Percentiles rank a stretch among this genome's conserved stretches.
Conservation (phyloP, 2,797 vertebrate species). For the Acipenser oxyrinchus region DNA sequence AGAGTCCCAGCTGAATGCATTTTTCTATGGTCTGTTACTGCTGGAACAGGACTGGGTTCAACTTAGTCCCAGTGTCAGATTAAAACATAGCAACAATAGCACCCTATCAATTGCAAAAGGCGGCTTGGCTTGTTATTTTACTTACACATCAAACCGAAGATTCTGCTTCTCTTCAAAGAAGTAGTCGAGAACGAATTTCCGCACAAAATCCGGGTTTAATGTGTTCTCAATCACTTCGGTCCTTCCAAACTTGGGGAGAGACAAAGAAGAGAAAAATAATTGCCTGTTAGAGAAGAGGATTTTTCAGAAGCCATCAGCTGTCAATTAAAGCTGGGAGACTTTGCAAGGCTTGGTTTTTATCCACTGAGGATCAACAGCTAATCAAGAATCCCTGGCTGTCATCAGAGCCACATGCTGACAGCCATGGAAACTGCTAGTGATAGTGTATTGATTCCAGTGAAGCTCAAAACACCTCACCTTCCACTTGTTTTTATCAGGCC, state of each 20-base stretch:
- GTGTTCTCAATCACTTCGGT: conserved; percentile 96
- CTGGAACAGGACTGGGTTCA: no score
- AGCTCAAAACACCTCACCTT: conserved; percentile 27
- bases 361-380: conserved; percentile 43
- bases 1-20: no score
- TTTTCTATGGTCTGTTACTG: no score
- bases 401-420: conserved; percentile 32
- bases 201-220: conserved; percentile 88
- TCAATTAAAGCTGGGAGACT: conserved; percentile 18
- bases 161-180: conserved; percentile 98
- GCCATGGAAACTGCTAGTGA: conserved; percentile 36
- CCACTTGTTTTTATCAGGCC: conserved; percentile 46
- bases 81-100: no score
- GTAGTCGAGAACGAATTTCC: conserved; percentile 93
- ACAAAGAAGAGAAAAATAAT: not conserved
- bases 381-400: conserved; percentile 38
- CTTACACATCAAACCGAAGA: conserved; percentile 93
- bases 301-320: not conserved
- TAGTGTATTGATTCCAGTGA: conserved; percentile 60
- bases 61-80: no score
- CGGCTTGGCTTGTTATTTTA: conserved; percentile 25
- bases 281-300: not conserved
- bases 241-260: conserved; percentile 72
- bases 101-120: no score
- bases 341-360: conserved; percentile 12